phyloP scores from a whole-genome alignment of 2,888 invertebrate genomes.

The Amiota minor region DNA sequence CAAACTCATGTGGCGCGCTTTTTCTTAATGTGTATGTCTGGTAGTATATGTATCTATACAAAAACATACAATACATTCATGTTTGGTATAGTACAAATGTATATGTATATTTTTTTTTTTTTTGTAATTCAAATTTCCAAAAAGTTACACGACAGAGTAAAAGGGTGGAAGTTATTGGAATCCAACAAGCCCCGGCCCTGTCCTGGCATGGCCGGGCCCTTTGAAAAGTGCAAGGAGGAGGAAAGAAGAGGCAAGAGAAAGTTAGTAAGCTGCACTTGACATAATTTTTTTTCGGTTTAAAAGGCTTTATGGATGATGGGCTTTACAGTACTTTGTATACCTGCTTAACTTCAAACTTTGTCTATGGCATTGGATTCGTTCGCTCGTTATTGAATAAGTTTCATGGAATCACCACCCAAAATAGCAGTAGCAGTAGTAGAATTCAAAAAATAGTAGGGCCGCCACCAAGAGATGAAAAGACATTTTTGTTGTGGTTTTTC shows the following conservation, averaged over 20 bases:
- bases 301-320: too few species aligned
- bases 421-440: too few species aligned
- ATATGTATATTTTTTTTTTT: neutral
- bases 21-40: neutral
- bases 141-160: neutral
- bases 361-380: too few species aligned
- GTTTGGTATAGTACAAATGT: neutral
- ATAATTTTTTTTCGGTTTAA: neutral
- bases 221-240: too few species aligned
- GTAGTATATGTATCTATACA: neutral
- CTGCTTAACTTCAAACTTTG: too few species aligned
- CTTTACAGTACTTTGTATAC: too few species aligned
- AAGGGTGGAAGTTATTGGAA: neutral
- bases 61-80: neutral
- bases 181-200: too few species aligned
- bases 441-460: too few species aligned
- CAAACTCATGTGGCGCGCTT: conserved; percentile 2
- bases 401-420: too few species aligned
- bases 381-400: neutral
- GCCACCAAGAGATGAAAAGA: neutral
- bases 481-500: neutral
- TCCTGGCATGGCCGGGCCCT: too few species aligned
- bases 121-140: neutral
- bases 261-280: conserved; percentile 13
- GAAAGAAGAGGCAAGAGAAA: neutral